Evolutionary conservation across 2,113 vertebrate genomes (phyloP).

Genomic region (Malurus melanocephalus): DNA sequence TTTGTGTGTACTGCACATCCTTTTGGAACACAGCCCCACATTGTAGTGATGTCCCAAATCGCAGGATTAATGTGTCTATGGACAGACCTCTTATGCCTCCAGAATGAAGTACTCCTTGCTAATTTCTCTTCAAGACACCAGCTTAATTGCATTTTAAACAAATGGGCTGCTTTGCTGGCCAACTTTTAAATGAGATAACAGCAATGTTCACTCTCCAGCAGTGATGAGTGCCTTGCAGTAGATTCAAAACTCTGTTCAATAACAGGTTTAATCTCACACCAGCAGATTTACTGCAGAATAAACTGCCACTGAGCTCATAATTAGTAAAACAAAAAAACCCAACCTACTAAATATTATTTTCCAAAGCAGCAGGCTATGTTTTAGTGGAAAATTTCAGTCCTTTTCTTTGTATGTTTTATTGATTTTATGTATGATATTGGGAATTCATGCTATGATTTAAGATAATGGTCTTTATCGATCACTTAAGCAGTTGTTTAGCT

Average conservation of each 20-base stretch:
- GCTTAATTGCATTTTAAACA: constrained; percentile 95
- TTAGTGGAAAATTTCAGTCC: constrained; percentile 89
- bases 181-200: constrained; percentile 89
- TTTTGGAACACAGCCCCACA: constrained; percentile 62
- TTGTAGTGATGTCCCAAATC: constrained; percentile 79
- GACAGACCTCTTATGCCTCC: constrained; percentile 85
- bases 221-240: constrained; percentile 86
- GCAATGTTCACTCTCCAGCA: constrained; percentile 89
- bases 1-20: constrained; percentile 48
- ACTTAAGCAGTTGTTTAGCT: constrained; percentile 94
- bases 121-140: constrained; percentile 90
- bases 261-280: constrained; percentile 88
- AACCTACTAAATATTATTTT: constrained; percentile 87
- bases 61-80: constrained; percentile 83
- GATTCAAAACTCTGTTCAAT: constrained; percentile 88
- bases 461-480: constrained; percentile 97
- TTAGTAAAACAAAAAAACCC: constrained; percentile 79
- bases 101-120: constrained; percentile 88
- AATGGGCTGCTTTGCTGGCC: constrained; percentile 92
- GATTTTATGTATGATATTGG: constrained; percentile 96
- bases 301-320: constrained; percentile 86
- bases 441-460: constrained; percentile 92
- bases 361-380: constrained; percentile 89
- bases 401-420: constrained; percentile 86
- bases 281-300: constrained; percentile 87